These are phyloP conservation scores for Drosophila auraria DNA, from an alignment of 1,140 invertebrate genomes.

Conservation along the genomic window DNA sequence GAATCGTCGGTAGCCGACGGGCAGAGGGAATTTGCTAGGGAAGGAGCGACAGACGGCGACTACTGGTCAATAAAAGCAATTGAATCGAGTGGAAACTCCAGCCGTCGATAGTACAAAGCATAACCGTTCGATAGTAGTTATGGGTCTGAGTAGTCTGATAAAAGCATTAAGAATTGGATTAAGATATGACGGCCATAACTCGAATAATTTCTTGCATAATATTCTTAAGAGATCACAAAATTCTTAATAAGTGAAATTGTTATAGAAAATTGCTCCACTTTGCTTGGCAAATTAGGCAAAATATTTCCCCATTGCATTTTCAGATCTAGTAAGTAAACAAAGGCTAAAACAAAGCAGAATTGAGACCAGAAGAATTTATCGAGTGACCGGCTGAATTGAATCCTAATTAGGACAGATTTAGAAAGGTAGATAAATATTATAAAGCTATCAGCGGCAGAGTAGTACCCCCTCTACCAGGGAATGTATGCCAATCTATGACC, in stretches of 20 bases:
- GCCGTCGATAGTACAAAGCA: conserved; percentile 7
- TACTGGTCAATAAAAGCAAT: conserved; percentile 51
- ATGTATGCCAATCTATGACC: conserved; percentile 66
- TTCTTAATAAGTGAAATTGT: not conserved
- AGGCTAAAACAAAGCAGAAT: conserved; percentile 24
- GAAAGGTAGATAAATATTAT: conserved; percentile 63
- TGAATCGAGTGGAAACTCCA: conserved; percentile 6
- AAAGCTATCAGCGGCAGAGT: conserved; percentile 19
- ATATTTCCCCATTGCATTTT: not conserved
- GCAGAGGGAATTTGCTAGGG: conserved; percentile 26
- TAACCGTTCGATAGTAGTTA: conserved; percentile 17
- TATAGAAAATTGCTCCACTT: not conserved
- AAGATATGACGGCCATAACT: conserved; percentile 4
- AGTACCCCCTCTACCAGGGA: conserved; percentile 22
- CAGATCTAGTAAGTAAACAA: conserved; percentile 3
- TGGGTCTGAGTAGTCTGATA: conserved; percentile 1
- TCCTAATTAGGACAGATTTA: conserved; percentile 63
- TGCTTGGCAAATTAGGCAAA: not conserved
- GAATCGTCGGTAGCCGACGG: conserved; percentile 42
- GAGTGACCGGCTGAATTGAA: conserved; percentile 25
- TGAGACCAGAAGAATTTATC: conserved; percentile 19
- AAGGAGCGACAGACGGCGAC: conserved; percentile 25
- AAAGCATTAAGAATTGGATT: conserved; percentile 9
- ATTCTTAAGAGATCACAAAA: not conserved
- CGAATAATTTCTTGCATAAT: not conserved